Evolutionary conservation across 2,113 vertebrate species (phyloP), one percentile per base, ranked within the genome.

Genomic region (Pavo muticus): DNA sequence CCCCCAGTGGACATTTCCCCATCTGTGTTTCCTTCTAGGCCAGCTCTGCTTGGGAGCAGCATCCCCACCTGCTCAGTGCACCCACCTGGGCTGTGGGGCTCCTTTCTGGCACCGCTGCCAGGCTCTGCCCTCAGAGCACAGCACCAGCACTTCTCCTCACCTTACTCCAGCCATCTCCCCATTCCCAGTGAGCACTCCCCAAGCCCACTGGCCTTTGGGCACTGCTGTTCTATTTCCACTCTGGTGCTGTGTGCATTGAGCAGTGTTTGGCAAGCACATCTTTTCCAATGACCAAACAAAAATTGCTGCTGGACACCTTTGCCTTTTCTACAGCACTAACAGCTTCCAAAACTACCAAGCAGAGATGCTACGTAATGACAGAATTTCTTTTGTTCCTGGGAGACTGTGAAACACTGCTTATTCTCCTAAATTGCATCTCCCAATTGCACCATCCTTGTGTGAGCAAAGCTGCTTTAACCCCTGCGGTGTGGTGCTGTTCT

Each of bases 341-440:
- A 59, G 10, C 11, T 84, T 63, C 72, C 69, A n/a, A 70, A 87
- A 44, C 11, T 0, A 0, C 60, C 63, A 56, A 81, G 77, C 45
- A 77, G 40, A 80, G n/a, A 60, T 37, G 14, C 65, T 48, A 67
- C 56, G 35, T 68, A 71, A 59, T 6, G 29, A 65, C 48, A 67
- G 29, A n/a, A n/a, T 32, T 42, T 39, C 0, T 0, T 74, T 77
- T 70, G 56, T 14, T 90, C 79, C 20, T 2, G 4, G 70, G 11
- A 70, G 30, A 84, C 37, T 14, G 17, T 70, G 50, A 1, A 61
- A 75, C 0, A 0, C 17, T 57, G 78, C 56, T 57, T 50, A 67
- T 84, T 77, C 64, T 71, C 23, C 71, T 76, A 44, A 80, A 2
- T 40, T 45, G 64, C 50, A 27, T 72, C 64, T 71, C 23, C 68